phyloP scores from a whole-genome alignment of 2,888 invertebrate species.

The Cyaniris semiargus region DNA sequence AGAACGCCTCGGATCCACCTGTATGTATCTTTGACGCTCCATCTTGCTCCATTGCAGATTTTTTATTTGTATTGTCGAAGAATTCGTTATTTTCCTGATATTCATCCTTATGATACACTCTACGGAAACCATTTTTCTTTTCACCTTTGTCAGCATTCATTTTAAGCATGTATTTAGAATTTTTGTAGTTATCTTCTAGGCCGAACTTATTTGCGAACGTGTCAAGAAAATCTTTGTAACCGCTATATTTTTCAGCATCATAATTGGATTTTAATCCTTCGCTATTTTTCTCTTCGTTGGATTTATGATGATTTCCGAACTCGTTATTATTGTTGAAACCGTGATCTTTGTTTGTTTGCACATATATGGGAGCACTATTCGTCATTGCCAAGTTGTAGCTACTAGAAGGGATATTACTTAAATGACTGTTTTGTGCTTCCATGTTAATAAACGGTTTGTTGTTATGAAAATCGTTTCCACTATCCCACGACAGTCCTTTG shows the following conservation, averaged over 20 bases:
- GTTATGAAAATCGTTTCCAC: slow-evolving; percentile 53
- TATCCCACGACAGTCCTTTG: slow-evolving; percentile 57
- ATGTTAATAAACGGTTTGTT: slow-evolving; percentile 37
- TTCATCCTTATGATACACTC: slow-evolving; percentile 70
- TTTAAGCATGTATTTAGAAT: slow-evolving; percentile 51
- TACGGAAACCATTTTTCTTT: slow-evolving; percentile 62
- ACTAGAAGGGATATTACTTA: neutral
- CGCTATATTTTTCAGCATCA: slow-evolving; percentile 49
- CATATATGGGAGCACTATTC: neutral
- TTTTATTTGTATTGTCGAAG: slow-evolving; percentile 62
- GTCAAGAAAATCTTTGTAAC: slow-evolving; percentile 62
- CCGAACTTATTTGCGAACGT: slow-evolving; percentile 65
- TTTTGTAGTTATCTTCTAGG: slow-evolving; percentile 54
- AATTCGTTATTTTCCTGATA: slow-evolving; percentile 70
- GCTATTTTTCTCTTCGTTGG: slow-evolving; percentile 46
- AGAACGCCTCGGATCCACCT: slow-evolving; percentile 56
- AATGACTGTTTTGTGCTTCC: slow-evolving; percentile 1
- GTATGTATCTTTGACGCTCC: slow-evolving; percentile 50
- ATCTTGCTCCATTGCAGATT: slow-evolving; percentile 51
- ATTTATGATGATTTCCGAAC: slow-evolving; percentile 50
- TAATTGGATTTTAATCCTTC: slow-evolving; percentile 47
- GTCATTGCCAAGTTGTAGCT: neutral
- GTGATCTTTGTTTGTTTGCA: neutral
- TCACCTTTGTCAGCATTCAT: slow-evolving; percentile 60
- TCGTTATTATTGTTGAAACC: slow-evolving; percentile 45